Percentiles rank a stretch among this genome's conserved stretches.
Conservation (phyloP, 2,113 vertebrate genomes). For the Lamprologus sp. region DNA sequence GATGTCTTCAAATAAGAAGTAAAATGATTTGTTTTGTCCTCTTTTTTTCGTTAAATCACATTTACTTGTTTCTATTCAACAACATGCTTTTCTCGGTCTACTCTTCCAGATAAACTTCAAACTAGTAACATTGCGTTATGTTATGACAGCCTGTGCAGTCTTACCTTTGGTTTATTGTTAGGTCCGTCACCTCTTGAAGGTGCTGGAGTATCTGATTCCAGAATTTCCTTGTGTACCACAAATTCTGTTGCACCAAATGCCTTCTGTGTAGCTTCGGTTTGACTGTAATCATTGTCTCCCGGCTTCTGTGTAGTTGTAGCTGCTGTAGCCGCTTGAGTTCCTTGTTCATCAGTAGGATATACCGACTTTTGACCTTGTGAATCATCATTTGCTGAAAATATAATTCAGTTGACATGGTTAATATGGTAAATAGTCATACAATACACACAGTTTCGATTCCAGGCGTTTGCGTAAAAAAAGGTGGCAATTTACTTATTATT, state of each 20-base stretch:
- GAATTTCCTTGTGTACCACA: not conserved
- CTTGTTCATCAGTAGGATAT: not conserved
- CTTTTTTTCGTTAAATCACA: not conserved
- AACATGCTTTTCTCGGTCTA: not conserved
- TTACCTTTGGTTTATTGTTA: constrained; percentile 17
- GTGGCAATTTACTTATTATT: not conserved
- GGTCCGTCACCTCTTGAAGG: constrained; percentile 47
- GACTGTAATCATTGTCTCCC: not conserved
- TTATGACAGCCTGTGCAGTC: not conserved
- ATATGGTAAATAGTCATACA: not conserved
- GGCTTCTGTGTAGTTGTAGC: not conserved
- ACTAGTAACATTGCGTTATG: not conserved
- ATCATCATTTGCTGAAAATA: not conserved
- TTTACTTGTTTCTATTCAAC: not conserved
- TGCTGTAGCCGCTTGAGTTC: not conserved
- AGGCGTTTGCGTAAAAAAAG: rapidly evolving
- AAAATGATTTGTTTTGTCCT: not conserved
- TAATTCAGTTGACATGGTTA: not conserved
- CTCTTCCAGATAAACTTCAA: not conserved
- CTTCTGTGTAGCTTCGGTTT: not conserved
- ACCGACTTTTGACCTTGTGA: not conserved
- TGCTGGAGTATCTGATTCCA: not conserved
- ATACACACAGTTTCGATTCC: not conserved
- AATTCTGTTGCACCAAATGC: not conserved
- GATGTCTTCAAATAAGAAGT: not conserved